These are phyloP conservation scores for Salvelinus namaycush DNA, from an alignment of 2,113 vertebrate genomes.

Conservation along the genomic window DNA sequence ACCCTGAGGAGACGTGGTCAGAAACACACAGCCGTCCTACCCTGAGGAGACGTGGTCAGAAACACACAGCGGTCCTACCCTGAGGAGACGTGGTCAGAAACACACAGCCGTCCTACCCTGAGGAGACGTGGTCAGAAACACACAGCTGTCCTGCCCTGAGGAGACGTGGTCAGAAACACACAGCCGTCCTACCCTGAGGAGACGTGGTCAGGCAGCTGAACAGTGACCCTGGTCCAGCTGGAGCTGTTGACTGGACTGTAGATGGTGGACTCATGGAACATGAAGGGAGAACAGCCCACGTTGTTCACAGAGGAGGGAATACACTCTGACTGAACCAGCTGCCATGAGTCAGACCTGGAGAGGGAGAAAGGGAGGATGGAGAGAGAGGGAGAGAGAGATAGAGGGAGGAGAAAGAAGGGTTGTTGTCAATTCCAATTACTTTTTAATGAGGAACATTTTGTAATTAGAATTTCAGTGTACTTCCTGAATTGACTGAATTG, in stretches of 20 bases:
- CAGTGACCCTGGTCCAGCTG: conserved; percentile 90
- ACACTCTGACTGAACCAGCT: conserved; percentile 93
- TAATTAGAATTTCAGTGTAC: no score
- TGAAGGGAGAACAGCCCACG: conserved; percentile 95
- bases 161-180: conserved; percentile 89
- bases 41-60: no score
- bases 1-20: conserved; percentile 80
- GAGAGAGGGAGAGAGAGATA: not conserved
- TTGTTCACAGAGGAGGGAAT: conserved; percentile 95
- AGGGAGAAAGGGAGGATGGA: conserved; percentile 8
- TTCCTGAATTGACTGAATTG: no score
- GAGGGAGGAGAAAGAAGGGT: not conserved
- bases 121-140: conserved; percentile 93
- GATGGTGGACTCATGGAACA: conserved; percentile 96
- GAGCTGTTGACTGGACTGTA: conserved; percentile 96
- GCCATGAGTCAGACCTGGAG: conserved; percentile 91
- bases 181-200: conserved; percentile 83
- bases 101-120: conserved; percentile 73
- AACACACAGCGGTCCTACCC: no score
- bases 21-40: conserved; percentile 81
- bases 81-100: no score
- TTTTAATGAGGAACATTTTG: no score
- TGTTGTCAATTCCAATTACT: no score
- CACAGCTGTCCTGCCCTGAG: conserved; percentile 77
- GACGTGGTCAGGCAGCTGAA: conserved; percentile 94